phyloP scores from a whole-genome alignment of 2,113 vertebrate genomes.

The Scatophagus argus region DNA sequence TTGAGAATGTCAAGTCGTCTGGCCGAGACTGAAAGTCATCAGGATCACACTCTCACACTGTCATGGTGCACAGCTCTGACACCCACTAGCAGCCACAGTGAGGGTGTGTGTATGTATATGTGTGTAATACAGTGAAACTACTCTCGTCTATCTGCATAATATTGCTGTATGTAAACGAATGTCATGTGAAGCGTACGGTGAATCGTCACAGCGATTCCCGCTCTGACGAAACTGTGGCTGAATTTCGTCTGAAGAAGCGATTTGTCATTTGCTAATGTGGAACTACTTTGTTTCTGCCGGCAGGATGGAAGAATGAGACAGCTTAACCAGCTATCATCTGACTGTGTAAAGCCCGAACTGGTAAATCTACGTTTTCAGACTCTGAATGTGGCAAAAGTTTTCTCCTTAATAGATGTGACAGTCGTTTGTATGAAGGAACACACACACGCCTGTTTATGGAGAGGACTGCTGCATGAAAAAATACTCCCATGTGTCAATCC shows the following conservation, averaged over 20 bases:
- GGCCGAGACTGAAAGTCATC: conserved; percentile 46
- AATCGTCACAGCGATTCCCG: not conserved
- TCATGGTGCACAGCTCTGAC: not conserved
- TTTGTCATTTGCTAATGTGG: not conserved
- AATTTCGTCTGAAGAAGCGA: not conserved
- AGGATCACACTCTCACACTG: conserved; percentile 28
- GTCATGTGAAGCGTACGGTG: accelerated
- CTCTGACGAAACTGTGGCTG: not conserved
- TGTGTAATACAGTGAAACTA: not conserved
- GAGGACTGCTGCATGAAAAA: conserved; percentile 13
- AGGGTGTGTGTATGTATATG: not conserved
- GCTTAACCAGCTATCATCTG: not conserved
- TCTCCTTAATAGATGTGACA: not conserved
- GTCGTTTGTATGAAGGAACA: not conserved
- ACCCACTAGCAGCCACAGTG: not conserved
- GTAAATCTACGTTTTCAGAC: not conserved
- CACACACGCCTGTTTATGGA: conserved; percentile 1
- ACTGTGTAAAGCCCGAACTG: not conserved
- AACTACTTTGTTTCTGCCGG: conserved; percentile 9
- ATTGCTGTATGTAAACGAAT: not conserved
- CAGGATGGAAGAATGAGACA: not conserved
- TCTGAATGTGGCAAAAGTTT: not conserved
- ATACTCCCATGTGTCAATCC: conserved; percentile 4
- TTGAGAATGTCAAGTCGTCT: conserved; percentile 51
- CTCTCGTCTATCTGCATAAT: not conserved